Evolutionary conservation across 2,797 vertebrate genomes (phyloP), one percentile per base, ranked within the genome.

Genomic region (Vireo griseus): DNA sequence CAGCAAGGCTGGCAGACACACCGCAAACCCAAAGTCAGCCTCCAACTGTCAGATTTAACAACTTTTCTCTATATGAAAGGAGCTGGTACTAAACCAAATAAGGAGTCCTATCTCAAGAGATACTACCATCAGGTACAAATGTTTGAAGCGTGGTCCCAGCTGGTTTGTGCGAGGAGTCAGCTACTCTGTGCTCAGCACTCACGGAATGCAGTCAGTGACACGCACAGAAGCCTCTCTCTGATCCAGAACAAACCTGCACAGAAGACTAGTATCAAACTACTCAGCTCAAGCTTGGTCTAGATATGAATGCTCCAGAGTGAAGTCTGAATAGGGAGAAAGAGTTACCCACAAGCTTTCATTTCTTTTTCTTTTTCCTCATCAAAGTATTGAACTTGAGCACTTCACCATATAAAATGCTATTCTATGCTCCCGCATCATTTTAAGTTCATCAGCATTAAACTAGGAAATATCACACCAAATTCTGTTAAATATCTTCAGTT

Each of bases 151-250:
- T 14, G 13, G 20, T 29, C 58, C 31, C 57, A 80, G 37, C 10
- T 18, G 31, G 13, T n/a, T 47, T 54, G 35, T 8, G 10, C 42
- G 39, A 72, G 51, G 13, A 52, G 5, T 14, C 6, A 37, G 9
- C 17, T 1, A 2, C 7, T 50, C 31, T 0, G 0, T 13, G 68
- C 45, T 59, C 0, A 0, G n/a, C 20, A 12, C 31, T 67, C 63
- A 44, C 55, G 45, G 29, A 76, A 76, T 0, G 1, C 7, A 6
- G 21, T 20, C 39, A 7, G 31, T 40, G 40, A 58, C 19, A 16
- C 0, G 3, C 28, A 52, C 28, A 51, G 17, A 78, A 84, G 37
- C 24, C 15, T 48, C n/a, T 19, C 62, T 55, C 16, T 45, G 40
- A 69, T 35, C 25, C 59, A 87, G 58, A 73, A 13, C 15, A 63